A percentile compares a stretch with the other conserved stretches of the same genome.
Conservation (phyloP, 2,797 vertebrate genomes). For the Lithobates pipiens region DNA sequence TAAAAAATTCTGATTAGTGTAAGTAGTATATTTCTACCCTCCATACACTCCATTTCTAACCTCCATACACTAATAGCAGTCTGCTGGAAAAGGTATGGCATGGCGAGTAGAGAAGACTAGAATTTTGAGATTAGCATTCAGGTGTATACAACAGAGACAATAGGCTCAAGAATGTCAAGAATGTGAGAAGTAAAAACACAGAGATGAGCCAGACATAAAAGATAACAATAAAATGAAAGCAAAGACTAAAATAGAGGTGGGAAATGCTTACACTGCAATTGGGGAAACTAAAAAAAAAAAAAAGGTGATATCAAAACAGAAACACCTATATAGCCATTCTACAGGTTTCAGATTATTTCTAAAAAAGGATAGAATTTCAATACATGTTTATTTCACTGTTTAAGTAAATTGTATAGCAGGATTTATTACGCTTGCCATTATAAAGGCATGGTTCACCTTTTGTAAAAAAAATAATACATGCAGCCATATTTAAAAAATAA, state of each 20-base stretch:
- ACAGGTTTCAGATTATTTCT: too few species aligned
- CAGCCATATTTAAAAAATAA: too few species aligned
- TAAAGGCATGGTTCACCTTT: too few species aligned
- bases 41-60: too few species aligned
- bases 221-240: neutral
- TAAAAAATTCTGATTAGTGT: too few species aligned
- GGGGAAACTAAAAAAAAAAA: neutral
- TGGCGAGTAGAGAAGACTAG: neutral
- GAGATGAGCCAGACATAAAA: neutral
- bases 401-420: too few species aligned
- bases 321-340: neutral
- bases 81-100: neutral
- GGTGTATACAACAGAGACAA: neutral
- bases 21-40: too few species aligned
- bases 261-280: neutral
- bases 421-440: too few species aligned
- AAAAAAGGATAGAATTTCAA: too few species aligned
- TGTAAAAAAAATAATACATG: too few species aligned
- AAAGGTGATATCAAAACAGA: neutral
- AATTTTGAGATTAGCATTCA: neutral
- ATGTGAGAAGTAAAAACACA: slow-evolving; percentile 17
- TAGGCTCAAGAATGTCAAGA: neutral
- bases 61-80: too few species aligned
- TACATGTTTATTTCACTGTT: too few species aligned
- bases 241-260: neutral